Conservation (phyloP, 2,113 vertebrate genomes). For the Chlamydotis undulata region DNA sequence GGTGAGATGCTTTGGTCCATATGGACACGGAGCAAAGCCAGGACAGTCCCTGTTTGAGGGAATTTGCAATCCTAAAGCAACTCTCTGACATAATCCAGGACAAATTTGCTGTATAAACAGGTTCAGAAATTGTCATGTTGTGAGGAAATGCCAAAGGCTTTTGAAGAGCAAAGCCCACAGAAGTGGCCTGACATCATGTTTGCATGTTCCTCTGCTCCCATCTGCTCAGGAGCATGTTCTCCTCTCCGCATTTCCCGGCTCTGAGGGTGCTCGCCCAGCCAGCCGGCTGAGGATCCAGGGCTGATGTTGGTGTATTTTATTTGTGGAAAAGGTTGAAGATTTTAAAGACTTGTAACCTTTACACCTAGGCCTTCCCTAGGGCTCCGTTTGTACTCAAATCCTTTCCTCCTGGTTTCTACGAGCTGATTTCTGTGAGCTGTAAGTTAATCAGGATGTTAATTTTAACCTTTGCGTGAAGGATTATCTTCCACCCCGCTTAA, state of each 20-base stretch:
- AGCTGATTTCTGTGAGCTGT: background rate
- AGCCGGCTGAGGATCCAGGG: background rate
- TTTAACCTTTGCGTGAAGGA: conserved; percentile 44
- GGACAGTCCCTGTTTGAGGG: background rate
- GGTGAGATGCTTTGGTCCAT: background rate
- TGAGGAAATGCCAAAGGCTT: background rate
- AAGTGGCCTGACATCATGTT: background rate
- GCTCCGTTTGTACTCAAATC: background rate
- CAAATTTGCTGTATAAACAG: background rate
- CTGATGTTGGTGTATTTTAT: background rate
- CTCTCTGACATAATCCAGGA: background rate
- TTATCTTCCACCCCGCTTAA: background rate
- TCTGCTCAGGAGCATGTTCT: background rate
- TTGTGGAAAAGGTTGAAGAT: background rate
- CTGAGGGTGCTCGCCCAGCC: background rate
- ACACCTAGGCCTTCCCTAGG: background rate
- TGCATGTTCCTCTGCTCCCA: background rate
- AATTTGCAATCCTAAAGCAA: background rate
- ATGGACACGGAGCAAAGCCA: background rate
- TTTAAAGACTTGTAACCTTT: background rate
- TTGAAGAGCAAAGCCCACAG: background rate
- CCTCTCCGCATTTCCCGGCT: background rate
- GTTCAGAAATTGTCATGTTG: background rate
- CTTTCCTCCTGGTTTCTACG: background rate
- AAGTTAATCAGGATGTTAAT: conserved; percentile 44